A percentile compares a stretch with the other conserved stretches of the same genome.
phyloP scores from a whole-genome alignment of 2,797 vertebrate genomes.

The Poeciliopsis turneri region DNA sequence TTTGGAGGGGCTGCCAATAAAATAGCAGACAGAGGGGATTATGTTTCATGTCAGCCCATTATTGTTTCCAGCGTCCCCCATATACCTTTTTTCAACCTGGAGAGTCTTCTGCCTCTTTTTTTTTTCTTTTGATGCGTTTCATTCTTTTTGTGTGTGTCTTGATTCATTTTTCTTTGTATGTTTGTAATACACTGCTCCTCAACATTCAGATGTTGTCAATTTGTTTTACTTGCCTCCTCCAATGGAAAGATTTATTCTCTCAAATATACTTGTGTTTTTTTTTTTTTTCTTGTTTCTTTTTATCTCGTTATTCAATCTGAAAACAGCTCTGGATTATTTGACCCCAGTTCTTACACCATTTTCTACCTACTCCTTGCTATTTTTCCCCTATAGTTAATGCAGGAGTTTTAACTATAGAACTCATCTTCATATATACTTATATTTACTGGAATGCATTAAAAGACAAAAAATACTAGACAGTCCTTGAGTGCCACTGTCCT shows the following conservation, averaged over 20 bases:
- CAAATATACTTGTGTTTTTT: not conserved
- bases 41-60: constrained; percentile 78
- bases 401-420: too few relatives aligned
- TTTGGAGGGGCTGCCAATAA: constrained; percentile 83
- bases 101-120: constrained; percentile 43
- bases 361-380: not conserved
- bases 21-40: constrained; percentile 80
- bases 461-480: not conserved
- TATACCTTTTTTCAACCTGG: constrained; percentile 46
- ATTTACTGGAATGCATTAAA: not conserved
- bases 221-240: not conserved
- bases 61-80: constrained; percentile 69
- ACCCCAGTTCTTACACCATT: not conserved
- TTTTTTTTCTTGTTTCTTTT: not conserved
- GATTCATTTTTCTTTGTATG: constrained; percentile 30
- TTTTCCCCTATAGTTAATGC: not conserved
- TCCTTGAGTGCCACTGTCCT: not conserved
- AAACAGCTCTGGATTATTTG: not conserved
- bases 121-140: constrained; percentile 27
- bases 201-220: constrained; percentile 9
- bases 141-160: constrained; percentile 14
- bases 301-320: not conserved
- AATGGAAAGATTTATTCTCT: not conserved
- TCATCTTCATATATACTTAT: too few relatives aligned
- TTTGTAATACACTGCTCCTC: constrained; percentile 6